Conservation (phyloP, 2,888 invertebrate species). For the Catocala sponsa region DNA sequence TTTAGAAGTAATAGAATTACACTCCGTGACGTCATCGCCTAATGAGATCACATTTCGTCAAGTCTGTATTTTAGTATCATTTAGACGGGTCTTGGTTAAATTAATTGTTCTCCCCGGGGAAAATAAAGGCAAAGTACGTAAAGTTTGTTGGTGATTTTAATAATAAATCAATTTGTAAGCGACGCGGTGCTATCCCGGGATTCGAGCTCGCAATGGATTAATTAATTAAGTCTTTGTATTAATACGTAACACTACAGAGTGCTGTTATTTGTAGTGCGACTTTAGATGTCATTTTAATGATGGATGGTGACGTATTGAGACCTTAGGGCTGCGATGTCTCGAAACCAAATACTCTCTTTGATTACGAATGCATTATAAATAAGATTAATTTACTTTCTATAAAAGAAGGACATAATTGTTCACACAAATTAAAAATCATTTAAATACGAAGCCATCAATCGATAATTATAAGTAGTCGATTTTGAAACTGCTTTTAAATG, state of each 20-base stretch:
- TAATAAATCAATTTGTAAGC: slow-evolving; percentile 63
- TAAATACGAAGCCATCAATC: too few relatives aligned
- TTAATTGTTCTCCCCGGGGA: slow-evolving; percentile 38
- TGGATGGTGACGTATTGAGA: background rate
- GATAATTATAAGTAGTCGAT: too few relatives aligned
- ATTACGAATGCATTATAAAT: too few relatives aligned
- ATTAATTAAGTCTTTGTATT: slow-evolving; percentile 48
- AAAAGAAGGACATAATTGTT: too few relatives aligned
- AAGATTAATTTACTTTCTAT: too few relatives aligned
- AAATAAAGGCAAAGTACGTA: slow-evolving; percentile 35
- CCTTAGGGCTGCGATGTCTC: too few relatives aligned
- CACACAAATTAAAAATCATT: too few relatives aligned
- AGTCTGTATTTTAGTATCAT: slow-evolving; percentile 37
- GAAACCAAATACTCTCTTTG: too few relatives aligned
- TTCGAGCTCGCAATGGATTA: slow-evolving; percentile 23
- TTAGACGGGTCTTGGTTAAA: slow-evolving; percentile 24
- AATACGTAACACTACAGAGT: slow-evolving; percentile 24
- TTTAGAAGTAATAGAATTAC: too few relatives aligned
- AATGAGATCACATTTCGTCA: slow-evolving; percentile 26
- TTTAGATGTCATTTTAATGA: slow-evolving; percentile 3
- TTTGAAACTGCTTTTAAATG: too few relatives aligned
- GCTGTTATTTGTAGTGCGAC: slow-evolving; percentile 12
- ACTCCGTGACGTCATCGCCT: slow-evolving; percentile 10
- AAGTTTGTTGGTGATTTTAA: slow-evolving; percentile 53
- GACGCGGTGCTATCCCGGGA: slow-evolving; percentile 27